These are phyloP conservation scores for Podabrus alpinus DNA, from an alignment of 2,888 invertebrate genomes.

Conservation along the genomic window DNA sequence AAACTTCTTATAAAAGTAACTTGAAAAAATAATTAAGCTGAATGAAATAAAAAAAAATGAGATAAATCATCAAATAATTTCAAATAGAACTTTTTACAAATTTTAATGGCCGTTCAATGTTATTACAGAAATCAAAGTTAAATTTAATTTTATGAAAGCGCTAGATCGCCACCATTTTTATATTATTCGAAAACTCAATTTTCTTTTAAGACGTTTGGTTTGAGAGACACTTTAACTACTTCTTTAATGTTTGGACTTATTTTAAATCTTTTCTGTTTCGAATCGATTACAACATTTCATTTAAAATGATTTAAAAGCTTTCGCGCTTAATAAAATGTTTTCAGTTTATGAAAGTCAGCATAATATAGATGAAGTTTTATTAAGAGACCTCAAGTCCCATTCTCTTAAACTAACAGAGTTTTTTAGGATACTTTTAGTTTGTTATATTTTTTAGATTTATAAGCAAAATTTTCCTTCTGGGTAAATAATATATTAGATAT, in stretches of 20 bases:
- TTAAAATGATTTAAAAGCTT: neutral
- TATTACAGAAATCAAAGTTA: neutral
- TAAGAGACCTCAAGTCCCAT: no score
- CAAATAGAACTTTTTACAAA: neutral
- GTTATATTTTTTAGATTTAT: neutral
- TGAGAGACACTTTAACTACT: neutral
- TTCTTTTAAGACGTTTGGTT: neutral
- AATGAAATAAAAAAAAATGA: neutral
- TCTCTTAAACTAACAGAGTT: no score
- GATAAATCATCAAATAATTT: neutral
- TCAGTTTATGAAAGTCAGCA: neutral
- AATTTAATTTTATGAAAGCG: constrained; percentile 1
- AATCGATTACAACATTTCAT: neutral
- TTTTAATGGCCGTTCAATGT: neutral
- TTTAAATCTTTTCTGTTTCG: neutral
- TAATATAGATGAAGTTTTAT: neutral
- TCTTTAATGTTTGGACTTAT: neutral
- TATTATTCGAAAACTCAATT: constrained; percentile 1
- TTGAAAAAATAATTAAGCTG: neutral
- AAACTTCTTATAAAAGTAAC: neutral
- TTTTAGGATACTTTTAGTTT: no score
- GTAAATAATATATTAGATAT: no score
- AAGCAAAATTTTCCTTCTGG: neutral
- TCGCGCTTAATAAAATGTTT: neutral
- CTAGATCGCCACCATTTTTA: neutral